Conservation (phyloP, 92 coral and sea anemone genomes). For the Meandrina meandrites region DNA sequence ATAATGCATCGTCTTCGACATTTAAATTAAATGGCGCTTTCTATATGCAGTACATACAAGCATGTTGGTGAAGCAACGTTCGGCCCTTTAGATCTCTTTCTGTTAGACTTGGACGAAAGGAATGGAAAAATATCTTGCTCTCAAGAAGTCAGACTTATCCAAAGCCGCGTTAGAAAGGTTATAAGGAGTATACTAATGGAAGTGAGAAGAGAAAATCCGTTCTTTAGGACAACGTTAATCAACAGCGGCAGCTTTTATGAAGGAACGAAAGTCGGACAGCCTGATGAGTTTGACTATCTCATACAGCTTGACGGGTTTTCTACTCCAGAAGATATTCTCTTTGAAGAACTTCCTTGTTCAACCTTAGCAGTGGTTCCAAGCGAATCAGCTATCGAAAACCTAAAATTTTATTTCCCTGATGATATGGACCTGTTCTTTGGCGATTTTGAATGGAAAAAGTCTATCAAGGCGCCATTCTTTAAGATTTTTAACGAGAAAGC, state of each 20-base stretch:
- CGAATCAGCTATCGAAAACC: background rate
- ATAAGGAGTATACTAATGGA: constrained; percentile 3
- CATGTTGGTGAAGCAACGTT: background rate
- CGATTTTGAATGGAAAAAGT: background rate
- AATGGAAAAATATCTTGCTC: constrained; percentile 22
- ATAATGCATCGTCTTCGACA: no score
- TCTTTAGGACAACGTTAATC: constrained; percentile 31
- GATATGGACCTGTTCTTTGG: no score
- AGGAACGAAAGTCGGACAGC: constrained; percentile 50
- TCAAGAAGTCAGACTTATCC: constrained; percentile 30
- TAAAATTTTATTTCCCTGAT: background rate
- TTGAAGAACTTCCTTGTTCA: constrained; percentile 7
- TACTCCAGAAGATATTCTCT: background rate
- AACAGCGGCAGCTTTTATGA: constrained; percentile 50
- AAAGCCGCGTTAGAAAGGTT: constrained; percentile 18
- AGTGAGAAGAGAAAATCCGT: background rate
- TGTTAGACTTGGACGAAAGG: constrained; percentile 11
- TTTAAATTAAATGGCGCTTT: background rate
- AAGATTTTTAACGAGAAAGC: background rate
- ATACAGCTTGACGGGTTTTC: constrained; percentile 36
- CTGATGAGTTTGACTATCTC: constrained; percentile 56
- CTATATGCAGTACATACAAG: background rate
- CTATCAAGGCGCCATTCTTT: constrained; percentile 31
- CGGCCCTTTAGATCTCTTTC: background rate
- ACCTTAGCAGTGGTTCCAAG: constrained; percentile 2